A percentile compares a stretch with the other conserved stretches of the same genome.
phyloP scores from a whole-genome alignment of 1,140 invertebrate genomes.

The Hyles vespertilio region DNA sequence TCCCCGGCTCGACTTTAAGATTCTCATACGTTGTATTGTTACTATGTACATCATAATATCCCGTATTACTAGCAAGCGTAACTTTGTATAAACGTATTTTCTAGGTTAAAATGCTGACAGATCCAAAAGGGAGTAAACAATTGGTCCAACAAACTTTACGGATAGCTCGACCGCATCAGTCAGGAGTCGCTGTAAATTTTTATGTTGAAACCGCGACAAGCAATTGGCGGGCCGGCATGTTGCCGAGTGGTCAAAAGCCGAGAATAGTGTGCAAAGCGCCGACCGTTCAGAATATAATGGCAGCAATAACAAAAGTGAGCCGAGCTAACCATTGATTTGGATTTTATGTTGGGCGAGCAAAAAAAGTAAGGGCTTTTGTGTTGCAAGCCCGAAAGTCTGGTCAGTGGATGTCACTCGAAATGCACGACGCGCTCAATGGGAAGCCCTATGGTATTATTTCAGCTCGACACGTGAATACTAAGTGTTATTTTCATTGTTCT shows the following conservation, averaged over 20 bases:
- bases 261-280: conserved; percentile 27
- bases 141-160: background rate
- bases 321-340: conserved; percentile 69
- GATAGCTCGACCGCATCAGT: background rate
- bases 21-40: no score
- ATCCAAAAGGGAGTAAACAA: background rate
- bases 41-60: no score
- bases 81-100: no score
- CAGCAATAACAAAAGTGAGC: conserved; percentile 65
- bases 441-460: conserved; percentile 50
- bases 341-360: conserved; percentile 55
- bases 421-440: conserved; percentile 38
- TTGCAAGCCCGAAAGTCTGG: conserved; percentile 54
- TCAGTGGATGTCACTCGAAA: conserved; percentile 44
- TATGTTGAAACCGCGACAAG: conserved; percentile 38
- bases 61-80: no score
- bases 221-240: conserved; percentile 26
- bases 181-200: conserved; percentile 45
- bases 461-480: conserved; percentile 55
- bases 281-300: conserved; percentile 49
- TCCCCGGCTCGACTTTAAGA: no score
- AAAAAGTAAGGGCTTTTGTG: conserved; percentile 62
- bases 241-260: conserved; percentile 38
- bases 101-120: no score
- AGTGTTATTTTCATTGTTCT: conserved; percentile 52